These are phyloP conservation scores for Atta cephalotes DNA, from an alignment of 1,140 invertebrate species.

Conservation along the genomic window DNA sequence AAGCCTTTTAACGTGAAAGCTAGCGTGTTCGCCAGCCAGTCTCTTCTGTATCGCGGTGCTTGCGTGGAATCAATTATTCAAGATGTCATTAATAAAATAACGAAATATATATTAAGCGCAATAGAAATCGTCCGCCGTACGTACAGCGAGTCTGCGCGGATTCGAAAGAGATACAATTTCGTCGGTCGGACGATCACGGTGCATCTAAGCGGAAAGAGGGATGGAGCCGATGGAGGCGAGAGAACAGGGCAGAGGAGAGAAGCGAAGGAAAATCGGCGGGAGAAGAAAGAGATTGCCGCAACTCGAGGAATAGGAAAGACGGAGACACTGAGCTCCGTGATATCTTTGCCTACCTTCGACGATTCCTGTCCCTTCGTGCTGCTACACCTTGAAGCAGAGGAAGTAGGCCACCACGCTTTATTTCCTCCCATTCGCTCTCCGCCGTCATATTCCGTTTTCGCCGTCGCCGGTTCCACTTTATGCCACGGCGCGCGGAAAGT, in stretches of 20 bases:
- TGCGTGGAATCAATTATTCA: conserved; percentile 72
- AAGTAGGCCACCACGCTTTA: conserved; percentile 75
- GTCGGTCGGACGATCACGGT: conserved; percentile 14
- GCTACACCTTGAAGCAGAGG: conserved; percentile 3
- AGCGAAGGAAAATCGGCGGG: conserved; percentile 9
- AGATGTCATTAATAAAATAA: conserved; percentile 66
- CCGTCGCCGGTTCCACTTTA: conserved; percentile 51
- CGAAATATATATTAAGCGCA: conserved; percentile 63
- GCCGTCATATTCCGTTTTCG: conserved; percentile 46
- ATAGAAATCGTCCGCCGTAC: conserved; percentile 56
- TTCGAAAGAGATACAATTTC: conserved; percentile 55
- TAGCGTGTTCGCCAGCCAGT: conserved; percentile 17
- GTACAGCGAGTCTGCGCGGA: background rate
- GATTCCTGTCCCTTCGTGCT: conserved; percentile 47
- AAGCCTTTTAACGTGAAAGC: conserved; percentile 50
- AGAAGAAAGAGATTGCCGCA: conserved; percentile 23
- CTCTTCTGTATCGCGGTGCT: conserved; percentile 4
- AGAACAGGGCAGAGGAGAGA: background rate
- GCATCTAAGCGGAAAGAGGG: conserved; percentile 16
- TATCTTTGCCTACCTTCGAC: conserved; percentile 61
- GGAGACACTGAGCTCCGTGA: conserved; percentile 60
- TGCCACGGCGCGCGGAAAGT: conserved; percentile 26
- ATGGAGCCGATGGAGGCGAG: background rate
- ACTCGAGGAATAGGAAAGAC: conserved; percentile 1
- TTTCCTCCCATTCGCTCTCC: conserved; percentile 64